These are phyloP conservation scores for Pseudomyrmex sp. DNA, from an alignment of 1,140 invertebrate genomes.

Conservation along the genomic window DNA sequence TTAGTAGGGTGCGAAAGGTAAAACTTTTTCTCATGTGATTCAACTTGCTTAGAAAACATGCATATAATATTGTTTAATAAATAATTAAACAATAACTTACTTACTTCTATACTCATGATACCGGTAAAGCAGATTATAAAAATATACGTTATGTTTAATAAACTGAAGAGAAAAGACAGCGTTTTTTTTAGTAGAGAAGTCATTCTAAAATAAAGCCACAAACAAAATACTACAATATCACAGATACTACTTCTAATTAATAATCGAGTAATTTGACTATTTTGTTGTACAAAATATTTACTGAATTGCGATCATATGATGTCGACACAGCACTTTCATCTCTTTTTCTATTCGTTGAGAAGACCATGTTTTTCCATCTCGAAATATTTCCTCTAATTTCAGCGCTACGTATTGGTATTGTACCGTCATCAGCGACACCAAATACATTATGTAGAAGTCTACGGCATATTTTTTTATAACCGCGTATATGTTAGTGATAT, in stretches of 20 bases:
- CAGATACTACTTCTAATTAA: no score
- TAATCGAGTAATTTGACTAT: no score
- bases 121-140: background rate
- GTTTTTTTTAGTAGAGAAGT: conserved; percentile 47
- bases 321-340: background rate
- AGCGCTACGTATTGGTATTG: conserved; percentile 64
- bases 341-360: background rate
- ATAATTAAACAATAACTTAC: background rate
- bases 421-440: conserved; percentile 57
- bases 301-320: background rate
- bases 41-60: no score
- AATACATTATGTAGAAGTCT: conserved; percentile 66
- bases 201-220: conserved; percentile 45
- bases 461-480: conserved; percentile 44
- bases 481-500: no score
- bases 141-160: background rate
- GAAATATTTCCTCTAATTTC: conserved; percentile 34
- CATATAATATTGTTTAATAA: background rate
- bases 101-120: background rate
- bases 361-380: no score
- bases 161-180: conserved; percentile 6
- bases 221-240: no score
- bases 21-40: no score
- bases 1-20: no score
- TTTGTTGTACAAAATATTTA: background rate